These are phyloP conservation scores for Emys orbicularis DNA, from an alignment of 2,797 vertebrate species.

Conservation along the genomic window DNA sequence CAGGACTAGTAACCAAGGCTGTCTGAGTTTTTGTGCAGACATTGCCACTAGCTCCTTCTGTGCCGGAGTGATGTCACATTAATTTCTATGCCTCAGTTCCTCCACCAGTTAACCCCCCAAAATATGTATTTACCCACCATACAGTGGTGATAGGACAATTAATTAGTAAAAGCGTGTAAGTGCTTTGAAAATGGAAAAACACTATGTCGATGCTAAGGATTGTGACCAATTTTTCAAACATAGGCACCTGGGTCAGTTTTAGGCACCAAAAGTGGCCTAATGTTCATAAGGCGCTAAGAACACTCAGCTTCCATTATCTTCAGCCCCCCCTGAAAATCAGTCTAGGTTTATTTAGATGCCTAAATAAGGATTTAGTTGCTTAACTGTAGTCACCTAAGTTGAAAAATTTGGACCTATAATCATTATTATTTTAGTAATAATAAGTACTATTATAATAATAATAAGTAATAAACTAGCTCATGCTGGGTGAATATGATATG, in stretches of 20 bases:
- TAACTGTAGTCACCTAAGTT: background rate
- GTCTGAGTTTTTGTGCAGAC: background rate
- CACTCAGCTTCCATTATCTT: background rate
- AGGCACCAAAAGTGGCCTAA: background rate
- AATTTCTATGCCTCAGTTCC: background rate
- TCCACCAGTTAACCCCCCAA: background rate
- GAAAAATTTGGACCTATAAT: background rate
- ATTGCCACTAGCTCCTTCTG: background rate
- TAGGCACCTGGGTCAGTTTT: background rate
- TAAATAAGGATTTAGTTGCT: background rate
- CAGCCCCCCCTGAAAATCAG: background rate
- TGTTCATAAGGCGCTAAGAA: background rate
- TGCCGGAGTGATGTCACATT: background rate
- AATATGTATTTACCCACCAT: background rate
- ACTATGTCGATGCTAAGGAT: background rate
- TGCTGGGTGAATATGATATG: background rate
- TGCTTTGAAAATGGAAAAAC: background rate
- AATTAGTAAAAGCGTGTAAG: background rate
- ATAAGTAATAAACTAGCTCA: background rate
- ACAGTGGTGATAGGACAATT: background rate
- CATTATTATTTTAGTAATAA: background rate
- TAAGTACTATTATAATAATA: accelerated
- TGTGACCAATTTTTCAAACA: accelerated
- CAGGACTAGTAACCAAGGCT: background rate
- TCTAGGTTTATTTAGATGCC: background rate